Percentiles rank a stretch among this genome's conserved stretches.
phyloP scores from a whole-genome alignment of 2,113 vertebrate genomes.

The Nothobranchius furzeri region DNA sequence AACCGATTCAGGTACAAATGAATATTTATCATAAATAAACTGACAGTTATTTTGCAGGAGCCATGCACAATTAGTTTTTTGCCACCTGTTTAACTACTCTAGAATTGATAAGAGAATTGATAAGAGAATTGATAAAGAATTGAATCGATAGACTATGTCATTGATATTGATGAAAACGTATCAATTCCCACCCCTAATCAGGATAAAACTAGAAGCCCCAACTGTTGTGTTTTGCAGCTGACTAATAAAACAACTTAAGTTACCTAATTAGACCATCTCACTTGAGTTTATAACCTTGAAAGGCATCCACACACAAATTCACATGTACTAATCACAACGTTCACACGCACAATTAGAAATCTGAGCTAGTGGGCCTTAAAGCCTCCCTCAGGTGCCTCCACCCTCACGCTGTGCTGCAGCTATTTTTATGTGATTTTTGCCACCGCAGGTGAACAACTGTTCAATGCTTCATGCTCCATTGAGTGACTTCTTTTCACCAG shows the following conservation, averaged over 20 bases:
- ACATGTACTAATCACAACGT: not conserved
- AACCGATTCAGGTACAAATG: too few species aligned
- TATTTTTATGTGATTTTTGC: constrained; percentile 5
- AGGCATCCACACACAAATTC: not conserved
- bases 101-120: too few species aligned
- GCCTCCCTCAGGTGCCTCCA: not conserved
- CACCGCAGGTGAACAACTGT: constrained; percentile 12
- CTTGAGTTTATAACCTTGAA: not conserved
- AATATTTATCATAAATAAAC: too few species aligned
- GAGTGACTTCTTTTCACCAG: constrained; percentile 1
- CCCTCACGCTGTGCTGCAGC: constrained; percentile 2
- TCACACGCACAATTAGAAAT: not conserved
- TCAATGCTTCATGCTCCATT: constrained; percentile 6
- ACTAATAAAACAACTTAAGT: not conserved
- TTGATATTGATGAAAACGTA: too few species aligned
- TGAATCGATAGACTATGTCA: too few species aligned
- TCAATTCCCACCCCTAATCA: not conserved
- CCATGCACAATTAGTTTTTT: too few species aligned
- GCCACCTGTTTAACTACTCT: too few species aligned
- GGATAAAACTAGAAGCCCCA: not conserved
- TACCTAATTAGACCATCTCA: not conserved
- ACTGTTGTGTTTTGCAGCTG: not conserved
- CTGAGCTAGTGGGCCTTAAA: not conserved
- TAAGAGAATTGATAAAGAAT: too few species aligned
- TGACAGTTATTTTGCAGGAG: too few species aligned